Evolutionary conservation across 2,113 vertebrate genomes (phyloP).

Genomic region (Microtus pennsylvanicus): DNA sequence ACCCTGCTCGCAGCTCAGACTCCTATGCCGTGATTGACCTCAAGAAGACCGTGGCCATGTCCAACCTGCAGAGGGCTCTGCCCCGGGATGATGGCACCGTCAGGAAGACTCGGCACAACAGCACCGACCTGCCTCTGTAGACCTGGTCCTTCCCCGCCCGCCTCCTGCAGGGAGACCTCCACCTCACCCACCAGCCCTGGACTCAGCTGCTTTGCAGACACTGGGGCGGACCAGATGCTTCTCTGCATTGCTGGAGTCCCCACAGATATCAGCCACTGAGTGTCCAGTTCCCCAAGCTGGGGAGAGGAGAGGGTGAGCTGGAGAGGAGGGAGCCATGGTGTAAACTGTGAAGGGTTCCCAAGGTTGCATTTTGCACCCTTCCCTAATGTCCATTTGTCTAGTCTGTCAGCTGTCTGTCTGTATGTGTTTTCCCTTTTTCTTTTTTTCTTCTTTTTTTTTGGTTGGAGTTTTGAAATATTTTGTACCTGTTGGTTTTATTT

Average conservation of each 20-base stretch:
- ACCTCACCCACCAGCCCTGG: slow-evolving; percentile 17
- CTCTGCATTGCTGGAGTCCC: not conserved
- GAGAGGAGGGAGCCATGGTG: not conserved
- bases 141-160: not conserved
- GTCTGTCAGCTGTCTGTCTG: slow-evolving; percentile 71
- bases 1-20: slow-evolving; percentile 89
- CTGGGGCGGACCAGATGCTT: not conserved
- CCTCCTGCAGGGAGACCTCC: not conserved
- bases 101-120: slow-evolving; percentile 99
- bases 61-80: slow-evolving; percentile 97
- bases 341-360: slow-evolving; percentile 61
- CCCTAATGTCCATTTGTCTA: slow-evolving; percentile 30
- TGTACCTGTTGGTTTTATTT: slow-evolving; percentile 84
- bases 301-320: slow-evolving; percentile 13
- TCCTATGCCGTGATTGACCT: slow-evolving; percentile 98
- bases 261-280: not conserved
- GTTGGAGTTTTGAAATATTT: slow-evolving; percentile 73
- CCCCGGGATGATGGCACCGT: slow-evolving; percentile 97
- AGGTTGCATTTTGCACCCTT: slow-evolving; percentile 29
- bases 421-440: slow-evolving; percentile 36
- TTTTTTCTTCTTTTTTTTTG: slow-evolving; percentile 42
- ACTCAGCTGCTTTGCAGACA: slow-evolving; percentile 45
- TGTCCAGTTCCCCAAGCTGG: slow-evolving; percentile 16
- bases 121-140: slow-evolving; percentile 98
- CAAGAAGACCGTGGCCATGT: slow-evolving; percentile 99